Base-by-base conservation (phyloP, 2,888 invertebrate genomes). In the Eurytoma californica region DNA sequence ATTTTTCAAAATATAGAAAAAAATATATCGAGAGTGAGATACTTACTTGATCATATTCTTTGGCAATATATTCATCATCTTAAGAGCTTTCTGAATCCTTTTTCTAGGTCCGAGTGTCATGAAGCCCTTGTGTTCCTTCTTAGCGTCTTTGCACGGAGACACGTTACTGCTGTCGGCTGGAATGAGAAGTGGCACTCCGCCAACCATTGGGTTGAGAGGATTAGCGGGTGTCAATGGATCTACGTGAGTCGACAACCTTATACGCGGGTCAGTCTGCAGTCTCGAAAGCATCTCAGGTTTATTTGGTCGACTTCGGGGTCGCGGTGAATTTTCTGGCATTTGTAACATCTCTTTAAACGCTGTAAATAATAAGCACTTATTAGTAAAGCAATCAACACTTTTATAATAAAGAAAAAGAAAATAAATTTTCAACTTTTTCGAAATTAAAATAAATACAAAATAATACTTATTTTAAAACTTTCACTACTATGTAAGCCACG, bases 51-150 rank as follows among this genome's bases (percentile, higher is more conserved):
- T 94, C 83, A 94, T 94, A 90, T 96, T 95, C 92, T 96, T 96
- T 86, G 95, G 95, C 85, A 96, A 92, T 87, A 97, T 94, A 90
- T 97, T 97, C 94, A 97, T 96, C 91, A 95, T 96, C 92, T 95
- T 95, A 85, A 97, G 92, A 80, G 96, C 96, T 90, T 95, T 96
- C 86, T 96, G 96, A 77, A 97, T 91, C 85, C 96, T 93, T 84
- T 95, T 93, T 87, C 96, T 96, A 72, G 97, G 96, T 2, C 96
- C 97, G 80, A 96, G 92, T 47, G 97, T 97, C 96, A 97, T 97
- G 87, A 97, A 97, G 75, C 95, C 92, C 82, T 92, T 92, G 77
- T 91, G 91, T 74, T 92, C 95, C 86, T 95, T 95, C 88, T 94
- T 91, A 60, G 90, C 89, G 63, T 90, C 89, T 83, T 91, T 91